Evolutionary conservation across 2,113 vertebrate species (phyloP).

Genomic region (Lophotis ruficrista): DNA sequence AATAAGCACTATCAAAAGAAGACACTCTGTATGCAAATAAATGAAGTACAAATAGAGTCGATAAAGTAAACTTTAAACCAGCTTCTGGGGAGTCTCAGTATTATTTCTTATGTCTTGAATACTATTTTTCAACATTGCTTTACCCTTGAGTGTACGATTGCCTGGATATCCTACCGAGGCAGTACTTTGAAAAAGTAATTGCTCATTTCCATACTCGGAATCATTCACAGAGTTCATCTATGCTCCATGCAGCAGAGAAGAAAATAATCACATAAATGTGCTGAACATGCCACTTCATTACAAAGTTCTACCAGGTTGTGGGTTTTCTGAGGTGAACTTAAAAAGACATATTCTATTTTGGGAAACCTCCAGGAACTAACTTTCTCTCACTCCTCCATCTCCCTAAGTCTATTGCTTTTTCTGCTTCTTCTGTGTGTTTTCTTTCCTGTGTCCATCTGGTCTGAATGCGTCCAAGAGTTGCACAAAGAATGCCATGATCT

Average conservation of each 20-base stretch:
- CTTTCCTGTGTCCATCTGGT: neutral
- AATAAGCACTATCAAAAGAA: neutral
- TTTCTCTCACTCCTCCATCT: neutral
- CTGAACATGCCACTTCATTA: neutral
- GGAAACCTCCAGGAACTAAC: neutral
- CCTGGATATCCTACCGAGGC: neutral
- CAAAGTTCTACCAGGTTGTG: neutral
- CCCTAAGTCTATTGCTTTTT: neutral
- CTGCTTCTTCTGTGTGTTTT: neutral
- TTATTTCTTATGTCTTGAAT: neutral
- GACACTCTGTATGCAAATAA: neutral
- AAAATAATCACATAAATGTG: neutral
- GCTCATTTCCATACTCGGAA: neutral
- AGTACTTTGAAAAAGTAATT: neutral
- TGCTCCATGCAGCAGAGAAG: neutral
- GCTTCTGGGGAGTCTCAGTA: neutral
- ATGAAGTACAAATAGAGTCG: neutral
- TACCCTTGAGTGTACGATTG: neutral
- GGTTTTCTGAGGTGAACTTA: neutral
- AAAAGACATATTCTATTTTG: neutral
- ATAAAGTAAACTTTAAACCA: neutral
- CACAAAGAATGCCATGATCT: neutral
- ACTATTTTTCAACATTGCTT: neutral
- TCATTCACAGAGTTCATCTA: neutral
- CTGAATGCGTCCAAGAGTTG: neutral